These are phyloP conservation scores for Drosophila anomelani DNA, from an alignment of 2,888 invertebrate genomes.

Conservation along the genomic window DNA sequence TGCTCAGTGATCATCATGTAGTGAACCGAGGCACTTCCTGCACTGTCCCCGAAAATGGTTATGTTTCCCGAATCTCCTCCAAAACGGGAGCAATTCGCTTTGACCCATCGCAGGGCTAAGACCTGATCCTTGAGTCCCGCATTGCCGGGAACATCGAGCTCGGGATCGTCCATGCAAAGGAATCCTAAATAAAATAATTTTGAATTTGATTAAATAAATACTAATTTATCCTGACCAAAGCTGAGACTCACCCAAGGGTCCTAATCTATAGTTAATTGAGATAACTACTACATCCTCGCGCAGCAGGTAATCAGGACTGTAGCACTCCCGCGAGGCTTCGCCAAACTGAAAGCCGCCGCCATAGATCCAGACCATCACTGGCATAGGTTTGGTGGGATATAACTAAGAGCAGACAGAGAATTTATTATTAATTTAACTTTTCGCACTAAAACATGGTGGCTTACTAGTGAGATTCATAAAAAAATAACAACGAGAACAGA, in stretches of 20 bases:
- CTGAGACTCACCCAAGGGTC: slow-evolving; percentile 82
- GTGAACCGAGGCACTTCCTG: slow-evolving; percentile 85
- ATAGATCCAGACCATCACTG: slow-evolving; percentile 86
- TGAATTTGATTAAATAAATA: background rate
- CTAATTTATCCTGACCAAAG: background rate
- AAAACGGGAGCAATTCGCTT: slow-evolving; percentile 85
- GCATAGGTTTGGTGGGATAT: slow-evolving; percentile 79
- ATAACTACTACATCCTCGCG: slow-evolving; percentile 85
- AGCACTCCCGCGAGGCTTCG: slow-evolving; percentile 83
- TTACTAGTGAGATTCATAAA: too few species aligned
- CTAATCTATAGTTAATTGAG: slow-evolving; percentile 85
- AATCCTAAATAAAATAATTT: slow-evolving; percentile 82
- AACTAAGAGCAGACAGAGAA: slow-evolving; percentile 57
- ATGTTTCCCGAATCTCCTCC: slow-evolving; percentile 86
- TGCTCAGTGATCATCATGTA: slow-evolving; percentile 85
- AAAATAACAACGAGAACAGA: too few species aligned
- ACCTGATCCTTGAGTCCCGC: slow-evolving; percentile 86
- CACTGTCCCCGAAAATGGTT: slow-evolving; percentile 86
- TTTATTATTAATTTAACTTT: too few species aligned
- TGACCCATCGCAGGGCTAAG: slow-evolving; percentile 86
- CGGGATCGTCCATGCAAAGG: slow-evolving; percentile 85
- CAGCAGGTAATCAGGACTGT: slow-evolving; percentile 85
- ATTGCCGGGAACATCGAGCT: slow-evolving; percentile 86
- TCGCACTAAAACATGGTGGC: too few species aligned
- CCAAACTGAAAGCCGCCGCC: slow-evolving; percentile 86